Evolutionary conservation across 92 coral and sea anemone species (phyloP).

Genomic region (Palythoa heliodiscus): DNA sequence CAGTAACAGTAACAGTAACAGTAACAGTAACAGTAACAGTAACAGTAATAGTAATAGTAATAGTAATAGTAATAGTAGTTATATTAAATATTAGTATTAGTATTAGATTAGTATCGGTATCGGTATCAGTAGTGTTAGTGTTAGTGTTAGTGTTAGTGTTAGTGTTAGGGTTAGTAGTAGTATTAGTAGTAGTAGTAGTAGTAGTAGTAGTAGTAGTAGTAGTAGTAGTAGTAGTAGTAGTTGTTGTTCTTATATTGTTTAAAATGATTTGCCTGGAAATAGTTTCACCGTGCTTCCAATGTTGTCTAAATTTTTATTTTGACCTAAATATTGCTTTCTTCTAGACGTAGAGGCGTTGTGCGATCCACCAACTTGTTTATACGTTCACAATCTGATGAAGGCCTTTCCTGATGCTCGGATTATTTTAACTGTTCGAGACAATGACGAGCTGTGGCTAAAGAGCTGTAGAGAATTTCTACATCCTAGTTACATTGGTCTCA

Average conservation of each 20-base stretch:
- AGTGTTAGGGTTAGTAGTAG: background rate
- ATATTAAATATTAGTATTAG: too few relatives aligned
- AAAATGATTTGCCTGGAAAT: background rate
- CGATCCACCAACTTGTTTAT: conserved; percentile 5
- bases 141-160: background rate
- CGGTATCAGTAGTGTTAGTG: background rate
- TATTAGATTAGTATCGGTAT: too few relatives aligned
- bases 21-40: background rate
- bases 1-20: background rate
- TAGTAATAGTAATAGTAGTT: background rate
- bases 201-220: background rate
- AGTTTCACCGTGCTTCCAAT: background rate
- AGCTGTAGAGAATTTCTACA: background rate
- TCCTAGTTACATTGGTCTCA: background rate
- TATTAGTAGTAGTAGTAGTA: background rate
- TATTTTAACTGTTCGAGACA: conserved; percentile 16
- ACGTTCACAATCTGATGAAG: background rate
- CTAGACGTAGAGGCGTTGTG: conserved; percentile 6
- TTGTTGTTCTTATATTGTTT: too few relatives aligned
- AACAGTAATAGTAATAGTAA: background rate
- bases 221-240: background rate
- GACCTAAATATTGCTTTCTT: background rate
- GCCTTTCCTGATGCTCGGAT: conserved; percentile 15
- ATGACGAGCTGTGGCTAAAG: conserved; percentile 7
- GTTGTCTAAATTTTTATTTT: background rate